Percentiles rank a stretch among this genome's conserved stretches.
phyloP scores from a whole-genome alignment of 2,888 invertebrate genomes.

The Hyppa rectilinea region DNA sequence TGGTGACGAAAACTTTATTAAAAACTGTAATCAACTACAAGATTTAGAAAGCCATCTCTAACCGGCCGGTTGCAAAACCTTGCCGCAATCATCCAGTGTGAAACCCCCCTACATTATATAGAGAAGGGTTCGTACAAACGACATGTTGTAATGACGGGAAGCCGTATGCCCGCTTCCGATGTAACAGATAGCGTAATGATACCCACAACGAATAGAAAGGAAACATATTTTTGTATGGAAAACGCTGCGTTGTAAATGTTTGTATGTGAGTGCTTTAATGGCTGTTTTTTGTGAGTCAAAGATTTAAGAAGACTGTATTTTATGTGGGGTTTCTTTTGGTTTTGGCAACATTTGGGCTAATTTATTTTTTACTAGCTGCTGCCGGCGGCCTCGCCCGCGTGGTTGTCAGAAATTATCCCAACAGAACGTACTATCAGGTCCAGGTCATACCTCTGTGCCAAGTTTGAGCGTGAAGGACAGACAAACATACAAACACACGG shows the following conservation, averaged over 20 bases:
- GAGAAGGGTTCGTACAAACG: slow-evolving; percentile 66
- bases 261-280: slow-evolving; percentile 50
- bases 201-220: slow-evolving; percentile 62
- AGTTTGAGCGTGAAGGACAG: no score
- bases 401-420: no score
- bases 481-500: no score
- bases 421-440: no score
- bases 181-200: slow-evolving; percentile 68
- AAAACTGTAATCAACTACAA: not conserved
- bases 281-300: slow-evolving; percentile 12
- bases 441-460: no score
- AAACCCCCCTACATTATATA: slow-evolving; percentile 43
- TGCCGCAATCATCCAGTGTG: slow-evolving; percentile 22
- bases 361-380: no score
- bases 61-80: slow-evolving; percentile 5
- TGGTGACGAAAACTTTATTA: not conserved
- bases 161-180: slow-evolving; percentile 62
- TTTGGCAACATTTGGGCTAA: not conserved
- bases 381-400: no score
- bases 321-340: slow-evolving; percentile 19
- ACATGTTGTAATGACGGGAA: slow-evolving; percentile 70
- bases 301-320: slow-evolving; percentile 36
- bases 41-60: not conserved
- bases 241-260: slow-evolving; percentile 52
- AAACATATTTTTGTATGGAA: slow-evolving; percentile 64